Base-by-base conservation (phyloP, 2,797 vertebrate species). In the Atherinosoma microstoma region DNA sequence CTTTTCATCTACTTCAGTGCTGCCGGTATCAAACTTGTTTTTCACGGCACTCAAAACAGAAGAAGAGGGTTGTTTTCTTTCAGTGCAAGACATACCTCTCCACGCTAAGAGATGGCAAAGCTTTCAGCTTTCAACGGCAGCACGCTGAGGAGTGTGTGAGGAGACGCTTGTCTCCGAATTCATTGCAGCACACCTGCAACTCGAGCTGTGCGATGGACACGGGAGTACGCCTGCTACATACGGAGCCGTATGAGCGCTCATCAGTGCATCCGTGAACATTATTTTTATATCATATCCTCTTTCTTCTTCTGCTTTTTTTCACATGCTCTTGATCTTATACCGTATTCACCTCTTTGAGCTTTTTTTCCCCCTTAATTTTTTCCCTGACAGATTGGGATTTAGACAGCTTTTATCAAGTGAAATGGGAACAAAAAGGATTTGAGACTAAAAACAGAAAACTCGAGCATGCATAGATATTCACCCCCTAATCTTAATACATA, bases 111-210 rank as follows among this genome's bases (percentile, higher is more conserved):
- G 70, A 67, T 16, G 79, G 71, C 58, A 11, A 76, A 51, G 70
- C 73, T 85, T 80, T 86, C 45, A 76, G 56, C 81, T 87, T 84
- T 89, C 85, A 84, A 58, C 73, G 63, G 61, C 13, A 42, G 58
- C 81, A 74, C 64, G 58, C 68, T 2, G 61, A 80, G 54, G 70
- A 76, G 68, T n/a, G 61, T 74, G 69, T 57, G 66, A 75, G 75
- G 60, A 59, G 40, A 20, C 12, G n/a, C 58, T 72, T 49, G 59
- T 54, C 63, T 75, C 51, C 6, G 24, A 57, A 63, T 75, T 70
- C 71, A 40, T 30, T 0, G 38, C 64, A 3, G 22, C 8, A 56
- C 66, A 45, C 70, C 70, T 78, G 63, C 65, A 16, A 9, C 72
- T 40, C 12, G 0, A 64, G 42, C 42, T 59, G 70, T 56, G 51